Base-by-base conservation (phyloP, 1,140 invertebrate genomes). In the Melitaea cinxia region DNA sequence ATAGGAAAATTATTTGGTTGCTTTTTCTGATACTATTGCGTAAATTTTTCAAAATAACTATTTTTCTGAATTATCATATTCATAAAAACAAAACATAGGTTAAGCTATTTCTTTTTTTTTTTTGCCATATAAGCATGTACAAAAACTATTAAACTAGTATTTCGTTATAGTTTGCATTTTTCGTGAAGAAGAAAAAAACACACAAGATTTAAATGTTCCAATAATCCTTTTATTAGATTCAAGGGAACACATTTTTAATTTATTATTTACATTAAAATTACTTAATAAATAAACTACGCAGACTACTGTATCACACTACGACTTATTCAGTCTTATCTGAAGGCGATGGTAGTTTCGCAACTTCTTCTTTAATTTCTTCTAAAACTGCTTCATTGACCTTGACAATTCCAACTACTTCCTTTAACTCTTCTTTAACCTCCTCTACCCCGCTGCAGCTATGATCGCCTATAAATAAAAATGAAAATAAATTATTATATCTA, bases 221-320 rank as follows among this genome's bases (percentile, higher is more conserved):
- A 42, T 21, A 47, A 57, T 58, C 14, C 17, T 57, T n/a, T 65
- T 65, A 65, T 49, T 58, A 35, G 45, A 59, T 45, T 56, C 14
- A 14, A 2, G 5, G 53, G 56, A 57, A 24, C 54, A 37, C 19
- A 1, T 47, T 47, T 33, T 55, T 5, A 26, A 21, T 49, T 35
- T 70, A n/a, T 76, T 79, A 74, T 75, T 77, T 81, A 77, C 60
- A 80, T 72, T 72, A 65, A 47, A 73, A 69, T 63, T 73, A 69
- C 70, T 77, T 78, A 76, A 70, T 75, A 77, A 77, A 81, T 82
- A 80, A 80, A 71, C 79, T 75, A 74, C 39, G 64, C 62, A 60
- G 60, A 42, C 69, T 73, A 68, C 24, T 37, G 56, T 50, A 58
- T 65, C 56, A 55, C 50, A 50, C 61, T 60, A 60, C 24, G 53